A percentile compares a stretch with the other conserved stretches of the same genome.
Conservation (phyloP, 2,888 invertebrate species). For the Pammene aurita region DNA sequence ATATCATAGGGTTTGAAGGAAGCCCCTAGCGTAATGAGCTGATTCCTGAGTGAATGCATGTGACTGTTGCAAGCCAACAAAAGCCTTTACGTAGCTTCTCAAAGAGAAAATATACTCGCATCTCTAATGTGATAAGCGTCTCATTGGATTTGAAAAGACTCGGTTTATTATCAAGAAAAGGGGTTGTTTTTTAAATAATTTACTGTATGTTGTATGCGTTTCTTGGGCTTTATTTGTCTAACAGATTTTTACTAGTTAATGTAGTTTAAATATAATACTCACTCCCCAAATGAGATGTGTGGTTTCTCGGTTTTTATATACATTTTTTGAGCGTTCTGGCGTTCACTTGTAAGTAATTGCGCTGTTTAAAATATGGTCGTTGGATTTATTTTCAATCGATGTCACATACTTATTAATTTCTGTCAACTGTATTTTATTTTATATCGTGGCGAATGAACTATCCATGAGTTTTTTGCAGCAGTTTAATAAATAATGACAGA, state of each 20-base stretch:
- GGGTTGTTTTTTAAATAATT: not conserved
- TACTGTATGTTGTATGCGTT: not conserved
- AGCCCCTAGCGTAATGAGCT: constrained; percentile 35
- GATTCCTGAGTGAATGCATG: constrained; percentile 36
- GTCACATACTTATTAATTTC: too few species aligned
- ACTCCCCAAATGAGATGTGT: too few species aligned
- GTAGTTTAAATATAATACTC: not conserved
- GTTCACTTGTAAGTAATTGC: too few species aligned
- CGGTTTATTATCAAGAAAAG: constrained; percentile 8
- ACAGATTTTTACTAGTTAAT: not conserved
- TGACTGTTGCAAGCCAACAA: constrained; percentile 29
- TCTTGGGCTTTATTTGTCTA: not conserved
- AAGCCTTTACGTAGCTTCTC: constrained; percentile 21
- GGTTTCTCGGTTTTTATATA: too few species aligned
- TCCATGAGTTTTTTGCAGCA: too few species aligned
- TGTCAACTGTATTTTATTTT: too few species aligned
- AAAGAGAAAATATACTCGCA: constrained; percentile 22
- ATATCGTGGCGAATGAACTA: too few species aligned
- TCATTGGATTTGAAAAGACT: constrained; percentile 24
- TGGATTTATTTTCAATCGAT: too few species aligned
- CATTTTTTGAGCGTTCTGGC: too few species aligned
- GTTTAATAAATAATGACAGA: too few species aligned
- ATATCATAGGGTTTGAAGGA: constrained; percentile 29
- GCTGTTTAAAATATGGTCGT: too few species aligned
- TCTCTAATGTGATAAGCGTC: constrained; percentile 28